Conservation (phyloP, 2,888 invertebrate species). For the Actias luna region DNA sequence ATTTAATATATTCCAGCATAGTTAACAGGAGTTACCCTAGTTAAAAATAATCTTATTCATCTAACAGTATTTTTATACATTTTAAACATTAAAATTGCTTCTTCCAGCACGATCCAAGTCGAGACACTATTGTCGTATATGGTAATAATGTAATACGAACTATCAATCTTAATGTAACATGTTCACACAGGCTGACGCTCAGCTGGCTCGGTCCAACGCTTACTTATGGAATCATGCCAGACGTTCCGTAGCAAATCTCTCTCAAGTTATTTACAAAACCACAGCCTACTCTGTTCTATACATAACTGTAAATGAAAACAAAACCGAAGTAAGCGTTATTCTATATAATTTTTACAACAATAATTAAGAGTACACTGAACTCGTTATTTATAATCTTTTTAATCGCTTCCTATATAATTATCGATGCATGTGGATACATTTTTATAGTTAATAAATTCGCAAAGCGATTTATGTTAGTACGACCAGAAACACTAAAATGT, state of each 20-base stretch:
- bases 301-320: neutral
- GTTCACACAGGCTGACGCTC: slow-evolving; percentile 56
- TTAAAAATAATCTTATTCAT: neutral
- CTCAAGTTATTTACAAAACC: slow-evolving; percentile 24
- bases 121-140: neutral
- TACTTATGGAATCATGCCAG: slow-evolving; percentile 69
- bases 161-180: slow-evolving; percentile 43
- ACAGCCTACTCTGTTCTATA: slow-evolving; percentile 1
- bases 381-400: neutral
- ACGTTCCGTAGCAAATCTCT: slow-evolving; percentile 36
- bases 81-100: neutral
- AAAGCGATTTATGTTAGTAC: neutral
- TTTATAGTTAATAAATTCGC: neutral
- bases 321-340: neutral
- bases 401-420: neutral
- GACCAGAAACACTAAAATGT: neutral
- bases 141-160: slow-evolving; percentile 20
- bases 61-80: neutral
- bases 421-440: neutral
- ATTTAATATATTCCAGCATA: neutral
- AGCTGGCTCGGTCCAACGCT: slow-evolving; percentile 45
- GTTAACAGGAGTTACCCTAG: neutral
- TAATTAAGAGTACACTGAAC: neutral
- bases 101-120: neutral
- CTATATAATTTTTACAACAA: neutral